Evolutionary conservation across 2,113 vertebrate genomes (phyloP).

Genomic region (Coptodon rendalli): DNA sequence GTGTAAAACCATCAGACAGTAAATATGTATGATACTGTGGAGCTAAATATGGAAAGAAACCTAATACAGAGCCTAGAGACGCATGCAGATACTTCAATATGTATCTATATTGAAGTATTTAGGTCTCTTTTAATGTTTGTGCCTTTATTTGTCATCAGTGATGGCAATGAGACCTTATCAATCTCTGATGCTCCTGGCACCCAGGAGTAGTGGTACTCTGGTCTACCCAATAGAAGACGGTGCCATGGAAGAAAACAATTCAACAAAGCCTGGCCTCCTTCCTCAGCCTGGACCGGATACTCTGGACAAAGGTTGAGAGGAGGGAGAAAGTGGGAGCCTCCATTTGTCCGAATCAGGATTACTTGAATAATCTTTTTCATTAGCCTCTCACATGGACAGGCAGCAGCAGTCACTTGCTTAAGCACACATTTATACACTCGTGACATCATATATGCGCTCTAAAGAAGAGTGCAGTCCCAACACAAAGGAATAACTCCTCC

Average conservation of each 20-base stretch:
- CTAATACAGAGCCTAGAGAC: neutral
- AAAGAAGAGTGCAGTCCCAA: neutral
- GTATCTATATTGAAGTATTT: neutral
- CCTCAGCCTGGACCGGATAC: constrained; percentile 42
- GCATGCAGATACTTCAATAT: neutral
- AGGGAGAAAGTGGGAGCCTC: neutral
- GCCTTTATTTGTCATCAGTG: neutral
- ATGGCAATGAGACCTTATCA: constrained; percentile 20
- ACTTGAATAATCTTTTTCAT: constrained; percentile 39
- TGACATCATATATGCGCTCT: constrained; percentile 2
- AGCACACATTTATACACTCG: constrained; percentile 21
- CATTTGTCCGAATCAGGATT: constrained; percentile 29
- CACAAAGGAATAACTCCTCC: neutral
- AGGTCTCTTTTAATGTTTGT: neutral
- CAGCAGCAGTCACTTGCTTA: neutral
- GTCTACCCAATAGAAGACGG: constrained; percentile 35
- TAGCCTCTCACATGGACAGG: constrained; percentile 30
- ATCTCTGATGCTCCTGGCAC: constrained; percentile 1
- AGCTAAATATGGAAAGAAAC: neutral
- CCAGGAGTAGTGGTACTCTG: constrained; percentile 64
- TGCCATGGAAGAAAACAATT: constrained; percentile 72
- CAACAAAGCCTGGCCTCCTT: constrained; percentile 60
- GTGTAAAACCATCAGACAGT: neutral
- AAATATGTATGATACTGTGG: neutral
- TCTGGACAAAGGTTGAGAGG: constrained; percentile 21